A percentile compares a stretch with the other conserved stretches of the same genome.
Conservation (phyloP, 2,113 vertebrate genomes). For the Eubucco bourcierii region DNA sequence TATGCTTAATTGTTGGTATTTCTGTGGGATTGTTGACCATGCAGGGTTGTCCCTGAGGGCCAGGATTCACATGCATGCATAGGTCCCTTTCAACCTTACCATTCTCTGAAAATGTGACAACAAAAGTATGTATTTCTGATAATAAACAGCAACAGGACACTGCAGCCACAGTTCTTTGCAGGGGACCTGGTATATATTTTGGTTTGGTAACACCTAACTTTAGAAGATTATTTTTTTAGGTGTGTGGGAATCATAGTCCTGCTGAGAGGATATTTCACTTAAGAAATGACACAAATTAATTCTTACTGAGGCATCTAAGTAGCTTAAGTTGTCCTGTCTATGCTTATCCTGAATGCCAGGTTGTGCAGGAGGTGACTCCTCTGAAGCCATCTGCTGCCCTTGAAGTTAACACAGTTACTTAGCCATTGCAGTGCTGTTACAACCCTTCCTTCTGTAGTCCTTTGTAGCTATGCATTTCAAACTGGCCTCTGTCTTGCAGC, state of each 20-base stretch:
- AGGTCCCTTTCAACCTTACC: no score
- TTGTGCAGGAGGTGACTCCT: background rate
- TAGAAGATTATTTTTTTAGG: background rate
- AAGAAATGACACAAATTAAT: background rate
- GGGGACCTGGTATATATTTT: background rate
- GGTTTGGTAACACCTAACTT: background rate
- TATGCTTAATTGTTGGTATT: slow-evolving; percentile 18
- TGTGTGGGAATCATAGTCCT: background rate
- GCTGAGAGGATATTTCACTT: background rate
- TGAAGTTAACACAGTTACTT: background rate
- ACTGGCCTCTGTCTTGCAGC: background rate
- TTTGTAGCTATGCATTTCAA: background rate
- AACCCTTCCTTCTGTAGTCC: background rate
- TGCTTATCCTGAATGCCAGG: background rate
- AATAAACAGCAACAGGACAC: background rate
- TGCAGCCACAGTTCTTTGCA: background rate
- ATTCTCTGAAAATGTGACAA: no score
- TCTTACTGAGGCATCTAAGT: background rate
- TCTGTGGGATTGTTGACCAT: background rate
- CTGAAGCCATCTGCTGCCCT: background rate
- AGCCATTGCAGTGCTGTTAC: background rate
- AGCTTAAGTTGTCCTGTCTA: background rate
- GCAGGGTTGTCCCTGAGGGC: background rate
- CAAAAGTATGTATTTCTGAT: background rate
- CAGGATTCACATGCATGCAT: background rate